Base-by-base conservation (phyloP, 2,888 invertebrate species). In the Belgica antarctica region DNA sequence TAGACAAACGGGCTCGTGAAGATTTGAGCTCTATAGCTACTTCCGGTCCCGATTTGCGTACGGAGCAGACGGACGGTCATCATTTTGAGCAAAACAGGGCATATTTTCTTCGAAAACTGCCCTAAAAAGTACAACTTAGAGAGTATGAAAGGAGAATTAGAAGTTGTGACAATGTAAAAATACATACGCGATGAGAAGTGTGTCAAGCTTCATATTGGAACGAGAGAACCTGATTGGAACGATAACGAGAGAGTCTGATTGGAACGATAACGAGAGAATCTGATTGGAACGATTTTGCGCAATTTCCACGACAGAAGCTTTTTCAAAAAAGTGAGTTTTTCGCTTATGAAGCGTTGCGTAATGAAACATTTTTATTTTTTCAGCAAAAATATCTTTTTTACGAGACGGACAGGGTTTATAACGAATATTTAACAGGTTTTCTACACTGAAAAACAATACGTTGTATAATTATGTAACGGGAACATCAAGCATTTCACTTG, bases 381-480 rank as follows among this genome's bases (percentile, higher is more conserved):
- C 41, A 4, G 3, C 15, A 4, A 12, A 41, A 41, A 3, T 12
- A 41, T 4, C 31, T 31, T 31, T 31, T n/a, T n/a, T n/a, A n/a
- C n/a, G n/a, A n/a, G n/a, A n/a, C n/a, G n/a, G n/a, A n/a, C n/a
- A n/a, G n/a, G n/a, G n/a, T n/a, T n/a, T n/a, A n/a, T n/a, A n/a
- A n/a, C n/a, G n/a, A n/a, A n/a, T n/a, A n/a, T n/a, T n/a, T n/a
- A n/a, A n/a, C n/a, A n/a, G n/a, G n/a, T n/a, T n/a, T n/a, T n/a
- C 31, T 4, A 31, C 10, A 31, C 4, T 31, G 31, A 31, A 31
- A 10, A 31, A 7, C 4, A 31, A 31, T 10, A 31, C 10, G 4
- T 41, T 10, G 15, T 41, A 17, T 31, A 25, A 63, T 62, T 31
- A 62, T 62, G 63, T 63, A 63, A 63, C 22, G 24, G 15, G 46